Conservation (phyloP, 1,140 invertebrate genomes). For the Drosophila obscura region DNA sequence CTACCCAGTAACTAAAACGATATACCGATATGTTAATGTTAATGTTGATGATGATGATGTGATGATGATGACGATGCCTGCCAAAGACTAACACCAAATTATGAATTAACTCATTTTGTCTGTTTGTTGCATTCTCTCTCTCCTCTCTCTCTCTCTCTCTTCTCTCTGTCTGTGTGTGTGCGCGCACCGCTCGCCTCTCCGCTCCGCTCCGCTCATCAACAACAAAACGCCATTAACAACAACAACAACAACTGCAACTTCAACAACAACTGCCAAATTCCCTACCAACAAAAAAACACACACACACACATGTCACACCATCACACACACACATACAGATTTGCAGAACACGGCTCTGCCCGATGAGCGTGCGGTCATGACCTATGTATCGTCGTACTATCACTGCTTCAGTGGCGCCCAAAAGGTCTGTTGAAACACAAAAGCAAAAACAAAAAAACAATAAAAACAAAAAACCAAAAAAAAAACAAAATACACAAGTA, state of each 20-base stretch:
- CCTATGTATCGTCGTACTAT: slow-evolving; percentile 99
- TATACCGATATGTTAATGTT: slow-evolving; percentile 21
- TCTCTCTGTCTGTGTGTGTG: slow-evolving; percentile 45
- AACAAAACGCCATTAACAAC: slow-evolving; percentile 40
- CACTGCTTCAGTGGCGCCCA: slow-evolving; percentile 99
- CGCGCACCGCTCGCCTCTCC: slow-evolving; percentile 42
- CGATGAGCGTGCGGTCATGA: slow-evolving; percentile 99
- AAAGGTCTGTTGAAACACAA: slow-evolving; percentile 90
- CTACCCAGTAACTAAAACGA: slow-evolving; percentile 6
- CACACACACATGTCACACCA: slow-evolving; percentile 16
- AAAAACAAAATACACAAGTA: background rate
- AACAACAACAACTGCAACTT: slow-evolving; percentile 54
- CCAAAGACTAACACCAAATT: slow-evolving; percentile 52
- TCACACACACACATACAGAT: slow-evolving; percentile 87
- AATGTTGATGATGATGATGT: slow-evolving; percentile 1
- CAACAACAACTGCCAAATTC: slow-evolving; percentile 44
- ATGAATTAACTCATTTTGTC: slow-evolving; percentile 68
- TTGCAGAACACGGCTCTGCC: slow-evolving; percentile 99
- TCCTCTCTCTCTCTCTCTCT: slow-evolving; percentile 52
- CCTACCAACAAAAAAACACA: slow-evolving; percentile 26
- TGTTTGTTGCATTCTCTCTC: slow-evolving; percentile 74
- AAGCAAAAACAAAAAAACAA: slow-evolving; percentile 13
- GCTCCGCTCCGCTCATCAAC: slow-evolving; percentile 57
- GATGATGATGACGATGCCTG: slow-evolving; percentile 29
- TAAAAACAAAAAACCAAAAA: background rate